phyloP scores from a whole-genome alignment of 2,888 invertebrate genomes.

The Xestia ashworthii region DNA sequence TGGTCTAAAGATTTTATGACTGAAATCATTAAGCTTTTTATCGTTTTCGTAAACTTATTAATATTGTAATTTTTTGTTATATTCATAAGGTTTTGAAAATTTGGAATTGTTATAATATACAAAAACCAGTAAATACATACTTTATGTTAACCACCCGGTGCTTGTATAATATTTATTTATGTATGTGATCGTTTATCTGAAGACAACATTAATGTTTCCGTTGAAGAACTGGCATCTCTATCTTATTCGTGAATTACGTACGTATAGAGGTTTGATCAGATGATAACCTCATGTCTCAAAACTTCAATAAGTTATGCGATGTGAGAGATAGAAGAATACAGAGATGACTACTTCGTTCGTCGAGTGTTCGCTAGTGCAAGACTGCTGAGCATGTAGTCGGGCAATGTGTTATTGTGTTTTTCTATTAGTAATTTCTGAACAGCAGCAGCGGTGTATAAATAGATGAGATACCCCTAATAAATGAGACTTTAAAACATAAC shows the following conservation, averaged over 20 bases:
- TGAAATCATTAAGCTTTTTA: constrained; percentile 21
- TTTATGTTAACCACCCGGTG: constrained; percentile 6
- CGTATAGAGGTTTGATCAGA: background rate
- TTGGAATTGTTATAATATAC: constrained; percentile 32
- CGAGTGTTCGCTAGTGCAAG: too few species aligned
- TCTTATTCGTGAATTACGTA: background rate
- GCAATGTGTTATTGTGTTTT: background rate
- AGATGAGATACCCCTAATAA: too few species aligned
- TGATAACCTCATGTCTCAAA: background rate
- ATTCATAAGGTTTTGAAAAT: constrained; percentile 1
- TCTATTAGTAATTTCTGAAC: background rate
- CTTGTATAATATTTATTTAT: background rate
- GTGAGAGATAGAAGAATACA: background rate
- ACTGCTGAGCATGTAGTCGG: background rate
- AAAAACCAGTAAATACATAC: constrained; percentile 23
- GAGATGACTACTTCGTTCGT: background rate
- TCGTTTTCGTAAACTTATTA: constrained; percentile 34
- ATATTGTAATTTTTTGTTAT: constrained; percentile 35
- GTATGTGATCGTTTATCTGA: constrained; percentile 10
- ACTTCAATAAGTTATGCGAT: background rate
- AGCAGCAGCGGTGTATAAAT: background rate
- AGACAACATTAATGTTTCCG: constrained; percentile 8
- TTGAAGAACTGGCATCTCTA: background rate
- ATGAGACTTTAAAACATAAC: too few species aligned
- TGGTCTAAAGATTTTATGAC: constrained; percentile 30